phyloP scores from a whole-genome alignment of 2,888 invertebrate genomes.

The Bruchidius siliquastri region DNA sequence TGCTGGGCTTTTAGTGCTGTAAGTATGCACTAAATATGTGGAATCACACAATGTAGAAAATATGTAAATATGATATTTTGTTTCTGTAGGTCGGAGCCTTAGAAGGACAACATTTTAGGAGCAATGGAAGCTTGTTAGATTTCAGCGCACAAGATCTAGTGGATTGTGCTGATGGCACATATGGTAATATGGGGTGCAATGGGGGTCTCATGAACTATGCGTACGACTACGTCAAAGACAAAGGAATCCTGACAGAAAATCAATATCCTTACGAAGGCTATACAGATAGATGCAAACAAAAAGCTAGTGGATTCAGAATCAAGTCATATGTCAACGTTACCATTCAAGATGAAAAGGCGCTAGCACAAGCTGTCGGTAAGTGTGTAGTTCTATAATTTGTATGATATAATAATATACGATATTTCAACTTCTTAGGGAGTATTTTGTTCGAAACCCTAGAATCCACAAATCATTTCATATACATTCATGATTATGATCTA shows the following conservation, averaged over 20 bases:
- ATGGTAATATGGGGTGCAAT: constrained; percentile 49
- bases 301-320: constrained; percentile 1
- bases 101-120: constrained; percentile 50
- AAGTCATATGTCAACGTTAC: constrained; percentile 62
- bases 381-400: constrained; percentile 28
- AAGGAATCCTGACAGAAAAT: constrained; percentile 52
- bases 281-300: constrained; percentile 18
- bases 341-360: constrained; percentile 63
- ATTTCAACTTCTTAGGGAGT: too few relatives aligned
- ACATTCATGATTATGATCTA: too few relatives aligned
- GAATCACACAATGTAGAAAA: too few relatives aligned
- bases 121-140: constrained; percentile 47
- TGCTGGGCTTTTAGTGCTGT: constrained; percentile 9
- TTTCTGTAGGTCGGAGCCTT: constrained; percentile 50
- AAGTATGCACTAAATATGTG: neutral
- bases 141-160: constrained; percentile 53
- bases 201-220: constrained; percentile 51
- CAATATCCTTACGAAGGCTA: constrained; percentile 51
- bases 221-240: constrained; percentile 45
- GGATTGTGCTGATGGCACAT: constrained; percentile 43
- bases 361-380: constrained; percentile 70
- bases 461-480: too few relatives aligned
- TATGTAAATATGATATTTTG: too few relatives aligned
- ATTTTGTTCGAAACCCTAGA: too few relatives aligned
- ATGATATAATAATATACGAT: neutral